Percentiles rank a stretch among this genome's conserved stretches.
Evolutionary conservation across 2,797 vertebrate genomes (phyloP).

Genomic region (Lerista edwardsae): DNA sequence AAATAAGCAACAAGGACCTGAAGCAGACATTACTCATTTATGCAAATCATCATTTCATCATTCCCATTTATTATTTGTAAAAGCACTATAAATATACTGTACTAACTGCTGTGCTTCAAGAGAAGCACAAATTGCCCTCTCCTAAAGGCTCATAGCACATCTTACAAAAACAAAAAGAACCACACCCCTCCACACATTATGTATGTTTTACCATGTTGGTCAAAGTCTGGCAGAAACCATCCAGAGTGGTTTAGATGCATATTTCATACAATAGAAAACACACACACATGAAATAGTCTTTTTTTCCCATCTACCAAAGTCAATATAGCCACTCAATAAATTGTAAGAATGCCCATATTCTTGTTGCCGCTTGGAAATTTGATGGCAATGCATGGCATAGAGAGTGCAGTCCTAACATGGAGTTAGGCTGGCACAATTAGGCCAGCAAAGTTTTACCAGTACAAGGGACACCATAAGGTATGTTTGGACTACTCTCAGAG

Average conservation of each 20-base stretch:
- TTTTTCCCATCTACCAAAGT: neutral
- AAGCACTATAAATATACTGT: neutral
- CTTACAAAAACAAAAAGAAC: too few relatives aligned
- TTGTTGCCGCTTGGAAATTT: fast-evolving
- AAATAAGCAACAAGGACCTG: neutral
- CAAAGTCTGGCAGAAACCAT: neutral
- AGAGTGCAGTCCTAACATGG: too few relatives aligned
- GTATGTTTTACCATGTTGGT: neutral
- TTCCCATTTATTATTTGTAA: neutral
- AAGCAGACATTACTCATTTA: neutral
- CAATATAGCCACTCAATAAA: neutral
- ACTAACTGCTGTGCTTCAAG: neutral
- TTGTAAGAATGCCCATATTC: neutral
- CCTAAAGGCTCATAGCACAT: neutral
- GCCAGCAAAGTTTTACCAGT: too few relatives aligned
- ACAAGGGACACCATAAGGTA: too few relatives aligned
- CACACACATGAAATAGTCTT: neutral
- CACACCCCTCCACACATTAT: neutral
- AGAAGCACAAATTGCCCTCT: neutral
- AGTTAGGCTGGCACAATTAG: too few relatives aligned
- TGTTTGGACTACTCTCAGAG: too few relatives aligned
- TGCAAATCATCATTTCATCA: neutral
- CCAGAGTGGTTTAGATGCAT: neutral
- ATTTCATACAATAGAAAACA: neutral
- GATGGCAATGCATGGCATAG: constrained; percentile 31